A percentile compares a stretch with the other conserved stretches of the same genome.
Evolutionary conservation across 1,140 invertebrate genomes (phyloP).

Genomic region (Drosophila subobscura): DNA sequence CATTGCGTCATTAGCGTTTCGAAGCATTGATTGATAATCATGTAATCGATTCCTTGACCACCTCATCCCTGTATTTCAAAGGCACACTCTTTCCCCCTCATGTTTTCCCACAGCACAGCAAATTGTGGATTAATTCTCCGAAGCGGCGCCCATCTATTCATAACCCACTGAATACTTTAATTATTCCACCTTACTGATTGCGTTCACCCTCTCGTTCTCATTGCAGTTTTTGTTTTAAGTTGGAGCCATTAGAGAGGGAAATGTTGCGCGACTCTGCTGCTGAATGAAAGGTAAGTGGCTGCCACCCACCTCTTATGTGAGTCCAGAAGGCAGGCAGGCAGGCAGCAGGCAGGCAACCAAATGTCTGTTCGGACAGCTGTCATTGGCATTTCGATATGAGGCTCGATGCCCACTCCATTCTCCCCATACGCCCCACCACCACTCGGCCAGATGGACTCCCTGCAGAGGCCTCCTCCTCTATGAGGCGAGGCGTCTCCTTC

Average conservation of each 20-base stretch:
- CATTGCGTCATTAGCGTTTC: too few species aligned
- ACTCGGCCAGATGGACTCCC: too few species aligned
- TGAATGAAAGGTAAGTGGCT: constrained; percentile 23
- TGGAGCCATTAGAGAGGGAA: constrained; percentile 2
- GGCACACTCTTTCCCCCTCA: neutral
- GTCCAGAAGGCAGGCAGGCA: too few species aligned
- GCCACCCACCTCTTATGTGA: neutral
- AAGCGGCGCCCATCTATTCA: neutral
- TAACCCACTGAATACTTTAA: constrained; percentile 6
- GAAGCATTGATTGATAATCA: neutral
- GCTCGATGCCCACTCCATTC: too few species aligned
- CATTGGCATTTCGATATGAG: constrained; percentile 26
- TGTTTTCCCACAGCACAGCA: neutral
- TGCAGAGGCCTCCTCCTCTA: too few species aligned
- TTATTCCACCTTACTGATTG: constrained; percentile 20
- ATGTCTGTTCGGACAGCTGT: constrained; percentile 21
- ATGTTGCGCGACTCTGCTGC: neutral
- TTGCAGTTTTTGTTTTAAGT: constrained; percentile 37
- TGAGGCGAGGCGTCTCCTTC: too few species aligned
- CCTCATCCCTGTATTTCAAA: neutral
- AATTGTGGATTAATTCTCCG: neutral
- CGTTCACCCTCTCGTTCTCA: constrained; percentile 11
- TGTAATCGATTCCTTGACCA: neutral
- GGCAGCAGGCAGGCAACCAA: too few species aligned
- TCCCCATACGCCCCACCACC: too few species aligned